Evolutionary conservation across 2,113 vertebrate genomes (phyloP), one percentile per base, ranked within the genome.

Genomic region (Pundamilia nyererei): DNA sequence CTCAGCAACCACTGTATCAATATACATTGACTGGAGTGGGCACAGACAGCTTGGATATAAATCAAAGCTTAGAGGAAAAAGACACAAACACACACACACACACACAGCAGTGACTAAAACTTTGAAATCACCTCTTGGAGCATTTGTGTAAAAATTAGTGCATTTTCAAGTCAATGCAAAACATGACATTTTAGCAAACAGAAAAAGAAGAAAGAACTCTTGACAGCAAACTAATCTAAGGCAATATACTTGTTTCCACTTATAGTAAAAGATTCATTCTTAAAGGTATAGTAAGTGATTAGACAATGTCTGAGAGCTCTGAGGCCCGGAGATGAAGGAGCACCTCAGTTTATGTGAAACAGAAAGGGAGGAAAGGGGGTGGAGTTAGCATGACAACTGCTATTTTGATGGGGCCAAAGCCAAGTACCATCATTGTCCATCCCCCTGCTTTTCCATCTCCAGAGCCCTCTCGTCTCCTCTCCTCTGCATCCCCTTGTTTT

Each of bases 361-460:
- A 62, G 26, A 60, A 79, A 86, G 47, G 58, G 83, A 31, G 80
- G 47, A 83, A 80, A 31, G 86, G 80, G 83, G 84, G 77, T 80
- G 89, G 90, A 77, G 90, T 90, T 92, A 94, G 91, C 92, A 93
- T 91, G 91, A 96, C 92, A 93, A 90, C 90, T 83, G n/a, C 81
- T 94, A 89, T 94, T 95, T 94, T 93, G 90, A 93, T 89, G 94
- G 95, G 91, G 88, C 92, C 83, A 65, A 62, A 92, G 90, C 94
- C 92, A 92, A 91, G 86, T 89, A 90, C 80, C 83, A 29, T 60
- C 75, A 87, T 92, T 90, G 65, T 83, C 53, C 51, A 58, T 80
- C 89, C 84, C 58, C 79, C 81, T 62, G 49, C 87, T 89, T 92
- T 92, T 91, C 89, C 90, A 55, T 87, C 91, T 88, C 80, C 29